These are phyloP conservation scores for Petrosia ficiformis DNA, from an alignment of 37 sponge, comb jelly and placozoan genomes.

Conservation along the genomic window DNA sequence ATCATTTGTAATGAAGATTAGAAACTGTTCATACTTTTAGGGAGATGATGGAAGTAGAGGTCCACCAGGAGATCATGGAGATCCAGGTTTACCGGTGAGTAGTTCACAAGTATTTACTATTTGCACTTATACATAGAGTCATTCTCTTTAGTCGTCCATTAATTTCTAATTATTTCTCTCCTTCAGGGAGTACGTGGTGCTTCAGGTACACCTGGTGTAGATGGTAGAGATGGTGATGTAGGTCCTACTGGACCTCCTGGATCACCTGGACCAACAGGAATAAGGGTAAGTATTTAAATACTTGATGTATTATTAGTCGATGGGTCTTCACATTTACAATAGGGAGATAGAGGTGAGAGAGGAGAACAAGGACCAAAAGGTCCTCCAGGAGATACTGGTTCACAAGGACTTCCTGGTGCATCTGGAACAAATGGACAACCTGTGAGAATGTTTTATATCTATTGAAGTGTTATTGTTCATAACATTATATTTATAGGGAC, in stretches of 20 bases:
- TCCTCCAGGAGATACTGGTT: not conserved
- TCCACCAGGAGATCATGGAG: conserved; percentile 53
- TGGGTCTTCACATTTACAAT: no score
- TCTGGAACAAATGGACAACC: not conserved
- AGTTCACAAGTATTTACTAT: not conserved
- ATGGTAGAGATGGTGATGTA: conserved; percentile 51
- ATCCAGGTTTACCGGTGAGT: conserved; percentile 41
- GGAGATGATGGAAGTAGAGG: conserved; percentile 50
- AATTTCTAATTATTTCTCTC: not conserved
- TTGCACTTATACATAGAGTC: not conserved
- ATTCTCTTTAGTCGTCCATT: no score
- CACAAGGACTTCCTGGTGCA: conserved; percentile 1
- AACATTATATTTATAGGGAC: not conserved
- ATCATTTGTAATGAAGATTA: not conserved
- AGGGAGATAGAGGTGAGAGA: conserved; percentile 32
- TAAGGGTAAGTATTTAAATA: not conserved
- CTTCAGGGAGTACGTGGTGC: conserved; percentile 4
- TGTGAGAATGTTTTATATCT: not conserved
- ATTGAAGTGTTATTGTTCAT: not conserved
- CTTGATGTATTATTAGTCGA: not conserved
- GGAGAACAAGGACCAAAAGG: conserved; percentile 37
- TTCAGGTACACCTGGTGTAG: conserved; percentile 50
- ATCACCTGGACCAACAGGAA: conserved; percentile 31
- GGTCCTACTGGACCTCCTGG: conserved; percentile 55
- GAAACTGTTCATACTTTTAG: no score